These are phyloP conservation scores for Oreotragus oreotragus DNA, from an alignment of 2,113 vertebrate genomes.

Conservation along the genomic window DNA sequence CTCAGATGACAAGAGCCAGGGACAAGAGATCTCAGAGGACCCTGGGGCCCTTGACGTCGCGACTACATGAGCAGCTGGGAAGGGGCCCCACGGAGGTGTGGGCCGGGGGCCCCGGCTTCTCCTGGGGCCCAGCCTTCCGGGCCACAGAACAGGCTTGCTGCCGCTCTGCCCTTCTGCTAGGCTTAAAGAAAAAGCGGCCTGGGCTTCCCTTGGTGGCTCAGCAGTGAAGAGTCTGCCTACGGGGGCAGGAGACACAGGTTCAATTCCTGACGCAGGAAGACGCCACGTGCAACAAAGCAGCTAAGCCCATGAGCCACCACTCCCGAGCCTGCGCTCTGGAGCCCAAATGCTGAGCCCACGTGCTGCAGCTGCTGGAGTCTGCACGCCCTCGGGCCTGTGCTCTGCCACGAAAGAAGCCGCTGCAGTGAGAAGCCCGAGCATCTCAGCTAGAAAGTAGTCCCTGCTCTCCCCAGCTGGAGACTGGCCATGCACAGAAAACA, in stretches of 20 bases:
- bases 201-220: neutral
- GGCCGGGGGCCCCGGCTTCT: neutral
- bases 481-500: rapidly evolving
- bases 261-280: neutral
- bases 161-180: neutral
- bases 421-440: neutral
- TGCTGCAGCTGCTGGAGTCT: neutral
- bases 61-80: rapidly evolving
- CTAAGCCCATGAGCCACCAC: neutral
- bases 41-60: neutral
- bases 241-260: neutral
- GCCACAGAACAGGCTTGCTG: rapidly evolving
- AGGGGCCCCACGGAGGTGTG: rapidly evolving
- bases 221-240: neutral
- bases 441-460: neutral
- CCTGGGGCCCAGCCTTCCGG: neutral
- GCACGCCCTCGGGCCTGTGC: neutral
- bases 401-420: no score
- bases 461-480: neutral
- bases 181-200: neutral
- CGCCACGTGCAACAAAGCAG: neutral
- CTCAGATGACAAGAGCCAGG: conserved; percentile 58
- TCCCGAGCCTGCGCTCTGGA: neutral
- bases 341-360: neutral
- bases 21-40: conserved; percentile 49